A percentile compares a stretch with the other conserved stretches of the same genome.
phyloP scores from a whole-genome alignment of 2,888 invertebrate species.

The Chrysopilus asiliformis region DNA sequence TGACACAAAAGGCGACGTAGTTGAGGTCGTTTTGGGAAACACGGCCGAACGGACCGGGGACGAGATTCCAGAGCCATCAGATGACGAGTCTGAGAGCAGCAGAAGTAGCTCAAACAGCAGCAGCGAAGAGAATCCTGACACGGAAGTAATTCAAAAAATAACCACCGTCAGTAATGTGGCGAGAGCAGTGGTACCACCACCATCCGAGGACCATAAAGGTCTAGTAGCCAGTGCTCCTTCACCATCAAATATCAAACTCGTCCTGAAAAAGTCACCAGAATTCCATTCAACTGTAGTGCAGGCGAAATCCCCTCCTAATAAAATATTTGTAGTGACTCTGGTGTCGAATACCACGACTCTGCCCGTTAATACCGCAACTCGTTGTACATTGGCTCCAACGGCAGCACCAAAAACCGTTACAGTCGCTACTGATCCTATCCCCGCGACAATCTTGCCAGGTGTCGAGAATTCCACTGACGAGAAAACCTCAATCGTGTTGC shows the following conservation, averaged over 20 bases:
- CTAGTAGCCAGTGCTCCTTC: not conserved
- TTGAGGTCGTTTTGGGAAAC: not conserved
- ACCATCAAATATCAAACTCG: conserved; percentile 9
- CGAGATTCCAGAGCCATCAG: conserved; percentile 1
- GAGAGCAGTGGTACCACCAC: not conserved
- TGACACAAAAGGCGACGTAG: not conserved
- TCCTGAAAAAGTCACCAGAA: conserved; percentile 10
- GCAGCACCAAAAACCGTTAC: not conserved
- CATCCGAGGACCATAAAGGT: not conserved
- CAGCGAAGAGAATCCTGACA: not conserved
- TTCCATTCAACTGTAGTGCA: conserved; percentile 6
- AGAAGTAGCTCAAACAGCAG: not conserved
- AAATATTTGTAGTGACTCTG: conserved; percentile 10
- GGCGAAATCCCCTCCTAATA: conserved; percentile 6
- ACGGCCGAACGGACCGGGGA: not conserved
- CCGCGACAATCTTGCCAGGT: not conserved
- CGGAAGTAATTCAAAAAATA: not conserved
- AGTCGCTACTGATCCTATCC: not conserved
- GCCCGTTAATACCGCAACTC: conserved; percentile 7
- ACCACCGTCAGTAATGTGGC: not conserved
- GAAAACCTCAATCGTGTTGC: not conserved
- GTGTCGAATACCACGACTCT: conserved; percentile 10
- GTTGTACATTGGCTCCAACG: conserved; percentile 4
- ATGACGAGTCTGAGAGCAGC: conserved; percentile 1
- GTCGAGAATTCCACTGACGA: not conserved